A percentile compares a stretch with the other conserved stretches of the same genome.
Conservation (phyloP, 2,113 vertebrate genomes). For the Tyto alba region DNA sequence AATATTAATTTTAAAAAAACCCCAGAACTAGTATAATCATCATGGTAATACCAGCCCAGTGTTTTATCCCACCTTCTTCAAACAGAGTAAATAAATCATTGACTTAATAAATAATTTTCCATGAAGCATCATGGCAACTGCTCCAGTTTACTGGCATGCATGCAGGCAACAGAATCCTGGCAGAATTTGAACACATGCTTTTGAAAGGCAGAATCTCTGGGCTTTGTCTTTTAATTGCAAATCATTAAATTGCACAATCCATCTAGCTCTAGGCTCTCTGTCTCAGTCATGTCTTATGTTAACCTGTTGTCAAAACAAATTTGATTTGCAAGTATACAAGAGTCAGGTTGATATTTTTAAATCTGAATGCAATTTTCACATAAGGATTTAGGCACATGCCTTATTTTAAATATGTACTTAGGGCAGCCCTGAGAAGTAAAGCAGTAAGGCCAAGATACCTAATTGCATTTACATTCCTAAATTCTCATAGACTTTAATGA, state of each 20-base stretch:
- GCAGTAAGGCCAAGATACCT: neutral
- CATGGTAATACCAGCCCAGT: neutral
- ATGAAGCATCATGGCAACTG: neutral
- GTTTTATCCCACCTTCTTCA: neutral
- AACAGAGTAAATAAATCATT: neutral
- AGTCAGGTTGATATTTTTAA: neutral
- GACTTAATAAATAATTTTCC: neutral
- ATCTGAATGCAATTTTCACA: neutral
- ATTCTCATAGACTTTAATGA: neutral
- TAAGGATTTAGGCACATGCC: neutral
- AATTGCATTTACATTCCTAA: neutral
- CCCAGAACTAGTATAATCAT: neutral
- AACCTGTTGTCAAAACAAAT: slow-evolving; percentile 27
- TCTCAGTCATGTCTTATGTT: neutral
- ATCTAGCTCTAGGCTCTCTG: neutral
- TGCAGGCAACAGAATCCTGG: neutral
- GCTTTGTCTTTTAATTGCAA: neutral
- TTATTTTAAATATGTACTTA: neutral
- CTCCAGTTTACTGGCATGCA: neutral
- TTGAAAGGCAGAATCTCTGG: neutral
- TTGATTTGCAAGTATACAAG: neutral
- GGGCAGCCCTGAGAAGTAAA: neutral
- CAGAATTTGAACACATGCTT: neutral
- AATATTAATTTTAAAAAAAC: neutral
- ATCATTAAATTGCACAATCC: neutral